Percentiles rank a stretch among this genome's conserved stretches.
Conservation (phyloP, 37 sponge, comb jelly and placozoan species). For the Ephydatia muelleri region DNA sequence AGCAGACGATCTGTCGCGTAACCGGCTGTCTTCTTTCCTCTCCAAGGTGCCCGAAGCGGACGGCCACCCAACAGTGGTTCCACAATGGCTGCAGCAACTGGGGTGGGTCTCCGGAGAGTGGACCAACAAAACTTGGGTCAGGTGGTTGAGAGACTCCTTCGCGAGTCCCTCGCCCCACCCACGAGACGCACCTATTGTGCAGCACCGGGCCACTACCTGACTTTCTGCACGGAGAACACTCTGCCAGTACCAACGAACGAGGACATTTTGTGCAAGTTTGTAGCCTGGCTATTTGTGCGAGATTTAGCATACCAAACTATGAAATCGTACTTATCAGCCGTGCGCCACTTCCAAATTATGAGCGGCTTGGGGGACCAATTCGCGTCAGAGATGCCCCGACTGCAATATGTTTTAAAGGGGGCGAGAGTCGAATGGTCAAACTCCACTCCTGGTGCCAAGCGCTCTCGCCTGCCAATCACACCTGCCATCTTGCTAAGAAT, state of each 20-base stretch:
- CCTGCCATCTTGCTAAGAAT: slow-evolving; percentile 23
- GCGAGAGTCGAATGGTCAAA: neutral
- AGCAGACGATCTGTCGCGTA: slow-evolving; percentile 59
- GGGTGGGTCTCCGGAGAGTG: slow-evolving; percentile 8
- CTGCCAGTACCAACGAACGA: slow-evolving; percentile 33
- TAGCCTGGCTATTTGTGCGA: slow-evolving; percentile 8
- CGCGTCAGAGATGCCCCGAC: neutral
- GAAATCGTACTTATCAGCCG: slow-evolving; percentile 24
- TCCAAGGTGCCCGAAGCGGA: slow-evolving; percentile 32
- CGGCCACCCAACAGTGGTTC: slow-evolving; percentile 3
- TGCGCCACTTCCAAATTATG: slow-evolving; percentile 24
- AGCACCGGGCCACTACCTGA: slow-evolving; percentile 15
- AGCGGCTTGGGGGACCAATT: slow-evolving; percentile 5
- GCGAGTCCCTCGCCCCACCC: slow-evolving; percentile 21
- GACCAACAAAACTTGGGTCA: slow-evolving; percentile 29
- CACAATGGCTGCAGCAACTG: slow-evolving; percentile 10
- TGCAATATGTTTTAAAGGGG: slow-evolving; percentile 21
- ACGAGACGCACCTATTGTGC: slow-evolving; percentile 15
- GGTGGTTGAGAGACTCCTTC: slow-evolving; percentile 15
- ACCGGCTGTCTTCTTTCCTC: slow-evolving; percentile 37
- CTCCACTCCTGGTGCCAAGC: neutral
- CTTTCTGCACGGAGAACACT: slow-evolving; percentile 9
- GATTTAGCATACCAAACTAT: neutral
- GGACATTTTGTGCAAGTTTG: slow-evolving; percentile 17
- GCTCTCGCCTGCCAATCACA: slow-evolving; percentile 46